These are phyloP conservation scores for Sepioteuthis lessoniana DNA, from an alignment of 2,888 invertebrate species.

Conservation along the genomic window DNA sequence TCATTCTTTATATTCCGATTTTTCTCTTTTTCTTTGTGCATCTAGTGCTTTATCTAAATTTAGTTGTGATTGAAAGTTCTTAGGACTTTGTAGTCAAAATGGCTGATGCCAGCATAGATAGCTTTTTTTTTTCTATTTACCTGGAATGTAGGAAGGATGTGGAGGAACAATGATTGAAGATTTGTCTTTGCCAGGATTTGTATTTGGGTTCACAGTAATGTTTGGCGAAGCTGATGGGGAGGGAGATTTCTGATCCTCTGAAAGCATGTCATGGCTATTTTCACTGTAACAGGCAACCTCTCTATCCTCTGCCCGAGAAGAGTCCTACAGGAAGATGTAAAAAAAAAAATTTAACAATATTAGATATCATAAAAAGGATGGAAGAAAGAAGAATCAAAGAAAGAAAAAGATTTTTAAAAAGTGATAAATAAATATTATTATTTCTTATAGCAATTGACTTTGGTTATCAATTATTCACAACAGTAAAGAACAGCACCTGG, in stretches of 20 bases:
- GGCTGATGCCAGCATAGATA: too few species aligned
- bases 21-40: too few species aligned
- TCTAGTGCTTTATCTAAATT: too few species aligned
- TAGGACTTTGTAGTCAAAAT: too few species aligned
- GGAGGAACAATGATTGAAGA: conserved; percentile 43
- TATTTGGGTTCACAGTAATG: conserved; percentile 43
- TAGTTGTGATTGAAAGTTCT: too few species aligned
- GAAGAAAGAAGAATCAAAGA: too few species aligned
- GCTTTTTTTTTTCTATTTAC: background rate
- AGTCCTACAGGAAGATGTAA: background rate
- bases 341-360: background rate
- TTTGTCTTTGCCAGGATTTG: conserved; percentile 34
- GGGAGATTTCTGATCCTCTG: conserved; percentile 45
- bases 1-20: too few species aligned
- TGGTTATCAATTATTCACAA: too few species aligned
- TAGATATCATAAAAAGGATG: background rate
- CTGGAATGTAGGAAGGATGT: conserved; percentile 48
- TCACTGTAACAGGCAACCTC: conserved; percentile 41
- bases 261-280: conserved; percentile 35
- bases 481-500: too few species aligned
- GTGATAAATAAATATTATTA: too few species aligned
- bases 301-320: conserved; percentile 38
- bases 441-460: too few species aligned
- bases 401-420: too few species aligned
- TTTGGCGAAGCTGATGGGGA: conserved; percentile 45